Percentiles rank a stretch among this genome's conserved stretches.
These are phyloP conservation scores for Diorhabda sublineata DNA, from an alignment of 1,140 invertebrate species.

Conservation along the genomic window DNA sequence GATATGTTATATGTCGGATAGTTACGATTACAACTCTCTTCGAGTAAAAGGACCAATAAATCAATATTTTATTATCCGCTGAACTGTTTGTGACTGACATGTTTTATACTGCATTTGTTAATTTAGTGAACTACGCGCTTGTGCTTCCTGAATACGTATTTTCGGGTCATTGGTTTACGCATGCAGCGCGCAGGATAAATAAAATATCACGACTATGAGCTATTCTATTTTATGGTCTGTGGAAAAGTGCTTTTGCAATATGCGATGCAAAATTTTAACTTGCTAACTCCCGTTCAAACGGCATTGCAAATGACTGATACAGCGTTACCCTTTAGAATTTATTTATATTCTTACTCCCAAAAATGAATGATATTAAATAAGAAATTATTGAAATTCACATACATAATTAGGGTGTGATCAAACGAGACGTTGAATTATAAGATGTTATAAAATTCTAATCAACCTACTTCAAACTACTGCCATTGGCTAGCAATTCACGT, in stretches of 20 bases:
- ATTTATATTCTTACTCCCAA: slow-evolving; percentile 8
- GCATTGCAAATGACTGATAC: slow-evolving; percentile 35
- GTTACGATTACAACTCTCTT: slow-evolving; percentile 24
- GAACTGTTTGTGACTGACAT: slow-evolving; percentile 29
- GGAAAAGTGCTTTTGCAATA: slow-evolving; percentile 41
- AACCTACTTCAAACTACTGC: too few species aligned
- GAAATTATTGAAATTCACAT: too few species aligned
- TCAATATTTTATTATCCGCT: slow-evolving; percentile 33
- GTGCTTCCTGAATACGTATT: slow-evolving; percentile 38
- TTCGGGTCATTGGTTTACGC: slow-evolving; percentile 42
- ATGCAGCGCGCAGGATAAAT: slow-evolving; percentile 41
- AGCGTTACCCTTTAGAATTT: slow-evolving; percentile 9
- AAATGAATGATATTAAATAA: not conserved
- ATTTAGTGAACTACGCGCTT: slow-evolving; percentile 26
- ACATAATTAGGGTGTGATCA: too few species aligned
- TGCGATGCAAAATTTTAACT: slow-evolving; percentile 41
- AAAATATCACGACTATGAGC: slow-evolving; percentile 40
- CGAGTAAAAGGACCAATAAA: slow-evolving; percentile 18
- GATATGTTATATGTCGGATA: slow-evolving; percentile 22
- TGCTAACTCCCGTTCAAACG: slow-evolving; percentile 27
- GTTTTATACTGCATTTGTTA: slow-evolving; percentile 31
- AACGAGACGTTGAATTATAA: too few species aligned
- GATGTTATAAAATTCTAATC: too few species aligned
- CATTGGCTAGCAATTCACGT: too few species aligned
- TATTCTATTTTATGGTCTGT: slow-evolving; percentile 44